These are phyloP conservation scores for Aphyosemion australe DNA, from an alignment of 2,113 vertebrate species.

Conservation along the genomic window DNA sequence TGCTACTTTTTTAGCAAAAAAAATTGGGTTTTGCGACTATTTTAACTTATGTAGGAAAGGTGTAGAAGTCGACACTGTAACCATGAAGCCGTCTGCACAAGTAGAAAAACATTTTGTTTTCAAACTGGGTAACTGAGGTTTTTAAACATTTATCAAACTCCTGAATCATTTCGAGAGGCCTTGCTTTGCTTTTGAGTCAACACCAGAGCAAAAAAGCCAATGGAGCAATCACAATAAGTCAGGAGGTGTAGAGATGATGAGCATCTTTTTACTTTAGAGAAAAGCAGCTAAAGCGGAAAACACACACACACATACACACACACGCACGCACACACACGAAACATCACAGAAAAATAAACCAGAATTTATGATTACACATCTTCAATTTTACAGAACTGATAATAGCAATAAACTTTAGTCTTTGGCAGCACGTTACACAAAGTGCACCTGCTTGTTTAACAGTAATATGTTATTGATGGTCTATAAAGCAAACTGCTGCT, in stretches of 20 bases:
- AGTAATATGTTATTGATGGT: constrained; percentile 40
- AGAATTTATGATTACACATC: constrained; percentile 2
- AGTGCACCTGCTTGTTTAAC: constrained; percentile 39
- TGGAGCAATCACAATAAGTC: constrained; percentile 27
- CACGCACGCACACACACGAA: not conserved
- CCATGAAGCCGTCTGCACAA: no score
- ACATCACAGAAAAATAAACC: constrained; percentile 1
- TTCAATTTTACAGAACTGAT: not conserved
- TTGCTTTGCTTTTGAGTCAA: constrained; percentile 44
- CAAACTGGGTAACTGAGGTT: no score
- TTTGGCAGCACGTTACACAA: constrained; percentile 39
- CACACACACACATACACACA: constrained; percentile 5
- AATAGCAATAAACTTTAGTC: constrained; percentile 26
- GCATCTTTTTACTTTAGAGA: not conserved
- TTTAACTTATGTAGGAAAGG: no score
- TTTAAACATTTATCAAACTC: no score
- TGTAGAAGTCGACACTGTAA: no score
- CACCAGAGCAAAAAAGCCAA: constrained; percentile 15
- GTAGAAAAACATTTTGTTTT: no score
- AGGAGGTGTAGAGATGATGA: constrained; percentile 26
- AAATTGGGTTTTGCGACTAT: no score
- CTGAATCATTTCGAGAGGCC: no score
- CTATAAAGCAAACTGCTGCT: constrained; percentile 27
- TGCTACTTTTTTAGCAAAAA: no score
- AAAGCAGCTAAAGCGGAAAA: no score